Evolutionary conservation across 1,140 invertebrate species (phyloP).

Genomic region (Megathymus violae): DNA sequence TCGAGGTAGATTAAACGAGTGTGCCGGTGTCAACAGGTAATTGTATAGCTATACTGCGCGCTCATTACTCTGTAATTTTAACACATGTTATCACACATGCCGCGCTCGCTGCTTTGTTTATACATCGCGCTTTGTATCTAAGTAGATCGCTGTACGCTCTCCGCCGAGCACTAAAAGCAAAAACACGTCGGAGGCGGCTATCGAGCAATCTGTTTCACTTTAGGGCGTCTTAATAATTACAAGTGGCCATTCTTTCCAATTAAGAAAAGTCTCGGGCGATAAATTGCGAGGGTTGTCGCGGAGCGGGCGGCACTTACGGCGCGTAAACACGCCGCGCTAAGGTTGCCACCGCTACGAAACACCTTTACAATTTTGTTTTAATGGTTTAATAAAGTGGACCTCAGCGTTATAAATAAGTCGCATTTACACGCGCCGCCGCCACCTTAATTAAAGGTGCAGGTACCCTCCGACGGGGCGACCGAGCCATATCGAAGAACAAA

Average conservation of each 20-base stretch:
- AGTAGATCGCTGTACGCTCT: conserved; percentile 23
- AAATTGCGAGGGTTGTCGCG: conserved; percentile 79
- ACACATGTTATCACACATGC: conserved; percentile 15
- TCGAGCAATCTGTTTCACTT: conserved; percentile 81
- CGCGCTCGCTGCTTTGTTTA: conserved; percentile 5
- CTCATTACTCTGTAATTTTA: conserved; percentile 22
- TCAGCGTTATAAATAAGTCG: conserved; percentile 57
- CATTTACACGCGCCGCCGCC: conserved; percentile 64
- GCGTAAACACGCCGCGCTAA: conserved; percentile 66
- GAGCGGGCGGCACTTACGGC: conserved; percentile 44
- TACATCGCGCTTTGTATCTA: background rate
- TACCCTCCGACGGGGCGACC: conserved; percentile 63
- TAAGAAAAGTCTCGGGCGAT: conserved; percentile 81
- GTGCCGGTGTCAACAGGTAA: conserved; percentile 19
- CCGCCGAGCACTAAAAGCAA: conserved; percentile 46
- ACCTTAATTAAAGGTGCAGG: conserved; percentile 69
- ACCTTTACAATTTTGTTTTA: conserved; percentile 57
- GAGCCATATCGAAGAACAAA: conserved; percentile 68
- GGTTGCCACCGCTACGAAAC: conserved; percentile 57
- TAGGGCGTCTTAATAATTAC: conserved; percentile 82
- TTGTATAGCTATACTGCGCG: conserved; percentile 18
- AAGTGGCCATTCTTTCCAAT: conserved; percentile 83
- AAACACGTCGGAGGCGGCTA: conserved; percentile 51
- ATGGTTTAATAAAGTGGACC: conserved; percentile 63
- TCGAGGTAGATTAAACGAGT: conserved; percentile 7